Evolutionary conservation across 2,888 invertebrate species (phyloP).

Genomic region (Drosophila emarginata): DNA sequence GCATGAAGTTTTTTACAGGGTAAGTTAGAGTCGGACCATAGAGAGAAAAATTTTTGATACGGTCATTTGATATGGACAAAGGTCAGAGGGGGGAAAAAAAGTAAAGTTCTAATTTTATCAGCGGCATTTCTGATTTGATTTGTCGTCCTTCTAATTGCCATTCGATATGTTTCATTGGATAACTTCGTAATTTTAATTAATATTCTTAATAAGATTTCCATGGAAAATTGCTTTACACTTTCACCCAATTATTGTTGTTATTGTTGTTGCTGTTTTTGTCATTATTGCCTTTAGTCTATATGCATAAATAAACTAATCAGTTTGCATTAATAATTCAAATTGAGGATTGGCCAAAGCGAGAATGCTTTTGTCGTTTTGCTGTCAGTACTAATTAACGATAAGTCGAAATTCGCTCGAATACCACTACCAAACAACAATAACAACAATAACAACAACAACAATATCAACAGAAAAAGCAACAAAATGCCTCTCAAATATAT

Average conservation of each 20-base stretch:
- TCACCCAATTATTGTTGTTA: background rate
- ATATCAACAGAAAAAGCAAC: background rate
- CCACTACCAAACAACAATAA: background rate
- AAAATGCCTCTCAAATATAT: slow-evolving; percentile 21
- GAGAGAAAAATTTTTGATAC: background rate
- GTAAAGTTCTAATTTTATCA: slow-evolving; percentile 3
- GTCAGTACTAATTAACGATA: slow-evolving; percentile 54
- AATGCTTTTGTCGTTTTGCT: slow-evolving; percentile 36
- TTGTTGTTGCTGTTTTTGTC: background rate
- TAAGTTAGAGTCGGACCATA: background rate
- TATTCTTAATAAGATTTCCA: slow-evolving; percentile 13
- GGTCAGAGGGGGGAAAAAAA: slow-evolving; percentile 19
- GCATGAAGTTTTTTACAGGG: background rate
- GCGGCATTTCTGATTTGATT: background rate
- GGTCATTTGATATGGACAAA: slow-evolving; percentile 25
- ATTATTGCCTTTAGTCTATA: slow-evolving; percentile 1
- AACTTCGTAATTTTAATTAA: slow-evolving; percentile 60
- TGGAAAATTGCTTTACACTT: slow-evolving; percentile 47
- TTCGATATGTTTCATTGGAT: slow-evolving; percentile 26
- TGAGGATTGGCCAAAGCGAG: background rate
- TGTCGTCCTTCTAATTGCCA: slow-evolving; percentile 38
- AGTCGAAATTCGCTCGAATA: slow-evolving; percentile 5
- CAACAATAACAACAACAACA: background rate
- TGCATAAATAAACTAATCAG: slow-evolving; percentile 48
- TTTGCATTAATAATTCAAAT: slow-evolving; percentile 62